These are phyloP conservation scores for Agonopterix arenella DNA, from an alignment of 2,888 invertebrate genomes.

Conservation along the genomic window DNA sequence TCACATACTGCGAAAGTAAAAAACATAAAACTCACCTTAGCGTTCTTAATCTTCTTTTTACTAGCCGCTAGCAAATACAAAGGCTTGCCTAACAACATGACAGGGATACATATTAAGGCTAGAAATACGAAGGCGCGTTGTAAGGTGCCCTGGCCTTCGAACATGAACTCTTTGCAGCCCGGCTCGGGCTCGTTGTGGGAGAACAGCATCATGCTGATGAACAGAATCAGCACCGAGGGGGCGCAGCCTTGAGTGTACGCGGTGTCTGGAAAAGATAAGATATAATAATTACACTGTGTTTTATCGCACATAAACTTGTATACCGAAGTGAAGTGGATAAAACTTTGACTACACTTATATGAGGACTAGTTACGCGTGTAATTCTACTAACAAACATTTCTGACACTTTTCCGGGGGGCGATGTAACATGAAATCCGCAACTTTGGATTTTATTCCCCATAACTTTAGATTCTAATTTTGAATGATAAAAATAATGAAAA, in stretches of 20 bases:
- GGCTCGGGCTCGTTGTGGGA: slow-evolving; percentile 71
- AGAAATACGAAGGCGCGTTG: slow-evolving; percentile 87
- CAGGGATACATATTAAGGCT: slow-evolving; percentile 91
- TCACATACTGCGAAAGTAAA: too few species aligned
- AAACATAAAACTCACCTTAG: slow-evolving; percentile 35
- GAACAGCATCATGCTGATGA: slow-evolving; percentile 99
- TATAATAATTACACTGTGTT: too few species aligned
- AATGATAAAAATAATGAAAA: too few species aligned
- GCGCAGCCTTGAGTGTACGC: slow-evolving; percentile 82
- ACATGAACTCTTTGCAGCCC: slow-evolving; percentile 81
- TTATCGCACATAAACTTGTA: too few species aligned
- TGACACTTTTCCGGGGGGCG: too few species aligned
- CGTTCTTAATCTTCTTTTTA: slow-evolving; percentile 40
- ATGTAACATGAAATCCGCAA: too few species aligned
- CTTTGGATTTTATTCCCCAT: too few species aligned
- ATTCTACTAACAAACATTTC: too few species aligned
- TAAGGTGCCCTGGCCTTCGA: slow-evolving; percentile 80
- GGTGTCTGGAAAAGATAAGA: slow-evolving; percentile 26
- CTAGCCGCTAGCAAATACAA: slow-evolving; percentile 79
- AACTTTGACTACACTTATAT: too few species aligned
- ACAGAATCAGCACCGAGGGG: slow-evolving; percentile 96
- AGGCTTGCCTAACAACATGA: slow-evolving; percentile 96
- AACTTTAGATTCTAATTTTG: too few species aligned
- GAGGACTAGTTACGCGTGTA: too few species aligned
- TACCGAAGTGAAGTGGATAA: too few species aligned